Conservation (phyloP, 2,888 invertebrate species). For the Macaria notata region DNA sequence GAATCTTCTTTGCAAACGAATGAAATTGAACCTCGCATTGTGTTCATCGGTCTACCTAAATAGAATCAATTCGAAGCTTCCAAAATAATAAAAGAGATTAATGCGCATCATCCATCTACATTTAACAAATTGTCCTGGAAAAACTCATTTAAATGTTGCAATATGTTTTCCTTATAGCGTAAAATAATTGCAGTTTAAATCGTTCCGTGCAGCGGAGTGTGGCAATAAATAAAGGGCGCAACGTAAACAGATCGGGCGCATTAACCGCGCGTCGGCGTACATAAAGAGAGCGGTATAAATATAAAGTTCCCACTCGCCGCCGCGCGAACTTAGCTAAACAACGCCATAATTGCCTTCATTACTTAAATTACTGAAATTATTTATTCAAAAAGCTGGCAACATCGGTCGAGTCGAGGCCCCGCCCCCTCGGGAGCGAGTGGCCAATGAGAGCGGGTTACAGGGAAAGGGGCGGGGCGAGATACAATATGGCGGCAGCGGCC, state of each 20-base stretch:
- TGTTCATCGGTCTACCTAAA: neutral
- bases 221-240: constrained; percentile 77
- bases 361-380: constrained; percentile 83
- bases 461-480: constrained; percentile 61
- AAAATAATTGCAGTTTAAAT: constrained; percentile 81
- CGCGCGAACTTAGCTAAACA: constrained; percentile 83
- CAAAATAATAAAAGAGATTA: constrained; percentile 27
- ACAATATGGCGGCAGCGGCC: constrained; percentile 73
- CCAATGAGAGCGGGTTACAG: constrained; percentile 54
- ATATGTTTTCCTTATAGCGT: constrained; percentile 72
- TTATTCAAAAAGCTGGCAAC: constrained; percentile 83
- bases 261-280: constrained; percentile 81
- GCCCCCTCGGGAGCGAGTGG: constrained; percentile 49
- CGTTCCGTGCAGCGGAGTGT: constrained; percentile 71
- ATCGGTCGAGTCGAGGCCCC: constrained; percentile 65
- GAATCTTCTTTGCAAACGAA: neutral
- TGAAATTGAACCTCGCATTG: no score
- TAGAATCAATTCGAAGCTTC: neutral
- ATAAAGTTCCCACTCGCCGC: constrained; percentile 80
- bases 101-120: constrained; percentile 32
- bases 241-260: constrained; percentile 81
- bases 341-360: constrained; percentile 83
- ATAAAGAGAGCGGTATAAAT: constrained; percentile 82
- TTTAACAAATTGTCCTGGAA: constrained; percentile 46
- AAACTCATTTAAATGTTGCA: constrained; percentile 64